phyloP scores from a whole-genome alignment of 2,113 vertebrate species.

The Neomonachus schauinslandi region DNA sequence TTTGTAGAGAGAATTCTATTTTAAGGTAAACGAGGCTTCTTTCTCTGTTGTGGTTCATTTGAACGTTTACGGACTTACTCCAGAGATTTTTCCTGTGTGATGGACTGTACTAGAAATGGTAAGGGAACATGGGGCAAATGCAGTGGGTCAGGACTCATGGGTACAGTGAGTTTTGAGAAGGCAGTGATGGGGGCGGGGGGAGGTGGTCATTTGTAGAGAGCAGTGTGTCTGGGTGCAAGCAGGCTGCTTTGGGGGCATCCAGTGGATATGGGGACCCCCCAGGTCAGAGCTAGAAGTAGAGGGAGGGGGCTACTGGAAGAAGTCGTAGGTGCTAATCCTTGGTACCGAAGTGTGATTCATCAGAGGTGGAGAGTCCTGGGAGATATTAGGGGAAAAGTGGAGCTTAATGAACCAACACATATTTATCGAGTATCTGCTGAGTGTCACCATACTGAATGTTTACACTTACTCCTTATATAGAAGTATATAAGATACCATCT shows the following conservation, averaged over 20 bases:
- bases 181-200: not conserved
- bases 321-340: not conserved
- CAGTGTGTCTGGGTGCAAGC: not conserved
- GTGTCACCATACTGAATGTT: not conserved
- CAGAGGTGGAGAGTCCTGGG: not conserved
- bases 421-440: not conserved
- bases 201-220: not conserved
- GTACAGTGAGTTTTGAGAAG: not conserved
- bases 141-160: not conserved
- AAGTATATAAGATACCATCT: not conserved
- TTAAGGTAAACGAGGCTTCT: not conserved
- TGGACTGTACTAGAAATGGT: not conserved
- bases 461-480: not conserved
- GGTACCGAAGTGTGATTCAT: not conserved
- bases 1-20: not conserved
- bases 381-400: not conserved
- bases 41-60: not conserved
- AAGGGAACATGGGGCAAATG: rapidly evolving
- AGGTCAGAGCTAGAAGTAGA: not conserved
- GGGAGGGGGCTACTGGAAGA: not conserved
- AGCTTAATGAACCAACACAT: not conserved
- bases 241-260: not conserved
- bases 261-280: not conserved
- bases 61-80: not conserved
- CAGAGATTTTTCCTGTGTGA: not conserved